phyloP scores from a whole-genome alignment of 2,113 vertebrate species.

The Dermatemys mawii region DNA sequence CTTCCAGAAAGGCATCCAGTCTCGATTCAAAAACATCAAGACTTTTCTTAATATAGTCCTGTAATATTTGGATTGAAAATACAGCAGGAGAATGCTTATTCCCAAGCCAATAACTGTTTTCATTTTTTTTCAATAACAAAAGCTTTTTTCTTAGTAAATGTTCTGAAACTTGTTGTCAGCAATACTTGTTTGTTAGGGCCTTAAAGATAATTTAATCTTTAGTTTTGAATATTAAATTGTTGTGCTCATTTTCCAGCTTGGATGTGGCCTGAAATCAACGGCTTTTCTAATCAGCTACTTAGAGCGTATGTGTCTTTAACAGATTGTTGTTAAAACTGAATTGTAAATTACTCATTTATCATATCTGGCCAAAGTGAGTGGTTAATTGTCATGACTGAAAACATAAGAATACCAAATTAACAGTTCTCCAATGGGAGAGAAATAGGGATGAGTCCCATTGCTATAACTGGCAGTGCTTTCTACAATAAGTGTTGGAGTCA shows the following conservation, averaged over 20 bases:
- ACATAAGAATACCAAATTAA: not conserved
- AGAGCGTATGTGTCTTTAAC: slow-evolving; percentile 56
- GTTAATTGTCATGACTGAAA: not conserved
- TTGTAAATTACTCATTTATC: slow-evolving; percentile 35
- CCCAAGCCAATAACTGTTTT: not conserved
- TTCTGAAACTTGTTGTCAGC: slow-evolving; percentile 44
- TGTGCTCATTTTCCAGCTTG: slow-evolving; percentile 6
- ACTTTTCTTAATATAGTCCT: not conserved
- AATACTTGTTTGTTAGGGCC: not conserved
- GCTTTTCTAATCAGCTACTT: slow-evolving; percentile 58
- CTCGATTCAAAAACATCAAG: slow-evolving; percentile 3
- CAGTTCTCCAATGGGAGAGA: not conserved
- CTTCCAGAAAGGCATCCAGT: not conserved
- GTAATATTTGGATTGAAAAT: slow-evolving; percentile 37
- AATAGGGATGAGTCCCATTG: not conserved
- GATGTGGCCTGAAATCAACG: slow-evolving; percentile 59
- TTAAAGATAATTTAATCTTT: slow-evolving; percentile 46
- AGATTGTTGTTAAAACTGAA: slow-evolving; percentile 43
- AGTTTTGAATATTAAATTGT: slow-evolving; percentile 46
- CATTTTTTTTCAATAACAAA: not conserved
- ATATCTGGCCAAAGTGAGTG: not conserved
- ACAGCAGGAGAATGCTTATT: slow-evolving; percentile 43
- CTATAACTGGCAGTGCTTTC: not conserved
- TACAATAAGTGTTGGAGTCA: not conserved
- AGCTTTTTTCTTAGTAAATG: not conserved